Percentiles rank a stretch among this genome's conserved stretches.
These are phyloP conservation scores for Elgaria multicarinata DNA, from an alignment of 2,113 vertebrate genomes.

Conservation along the genomic window DNA sequence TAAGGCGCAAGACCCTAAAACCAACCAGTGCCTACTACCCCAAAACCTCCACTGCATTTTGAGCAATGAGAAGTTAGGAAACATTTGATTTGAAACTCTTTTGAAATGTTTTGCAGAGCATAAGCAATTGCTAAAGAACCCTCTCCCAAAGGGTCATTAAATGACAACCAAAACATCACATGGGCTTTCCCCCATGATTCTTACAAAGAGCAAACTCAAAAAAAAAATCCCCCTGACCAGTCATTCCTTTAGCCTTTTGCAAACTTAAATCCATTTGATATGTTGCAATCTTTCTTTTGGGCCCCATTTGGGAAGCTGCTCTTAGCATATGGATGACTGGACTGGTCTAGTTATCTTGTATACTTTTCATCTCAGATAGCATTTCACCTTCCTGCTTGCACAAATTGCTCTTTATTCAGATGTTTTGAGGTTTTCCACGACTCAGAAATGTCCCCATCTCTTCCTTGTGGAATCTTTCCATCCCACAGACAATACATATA, in stretches of 20 bases:
- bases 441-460: conserved; percentile 61
- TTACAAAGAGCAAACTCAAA: background rate
- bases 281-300: background rate
- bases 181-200: background rate
- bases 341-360: conserved; percentile 50
- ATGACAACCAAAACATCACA: background rate
- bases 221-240: background rate
- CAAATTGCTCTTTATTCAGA: conserved; percentile 62
- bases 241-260: background rate
- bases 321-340: conserved; percentile 1
- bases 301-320: background rate
- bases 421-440: conserved; percentile 36
- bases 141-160: conserved; percentile 17
- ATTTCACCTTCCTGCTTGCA: conserved; percentile 63
- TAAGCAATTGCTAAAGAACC: background rate
- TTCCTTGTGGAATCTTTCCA: conserved; percentile 48
- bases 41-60: background rate
- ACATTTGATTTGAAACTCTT: background rate
- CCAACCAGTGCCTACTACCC: background rate
- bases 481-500: conserved; percentile 50
- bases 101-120: background rate
- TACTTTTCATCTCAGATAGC: conserved; percentile 47
- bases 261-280: background rate
- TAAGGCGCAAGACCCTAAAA: background rate
- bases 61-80: conserved; percentile 10